These are phyloP conservation scores for Calcarius ornatus DNA, from an alignment of 2,113 vertebrate genomes.

Conservation along the genomic window DNA sequence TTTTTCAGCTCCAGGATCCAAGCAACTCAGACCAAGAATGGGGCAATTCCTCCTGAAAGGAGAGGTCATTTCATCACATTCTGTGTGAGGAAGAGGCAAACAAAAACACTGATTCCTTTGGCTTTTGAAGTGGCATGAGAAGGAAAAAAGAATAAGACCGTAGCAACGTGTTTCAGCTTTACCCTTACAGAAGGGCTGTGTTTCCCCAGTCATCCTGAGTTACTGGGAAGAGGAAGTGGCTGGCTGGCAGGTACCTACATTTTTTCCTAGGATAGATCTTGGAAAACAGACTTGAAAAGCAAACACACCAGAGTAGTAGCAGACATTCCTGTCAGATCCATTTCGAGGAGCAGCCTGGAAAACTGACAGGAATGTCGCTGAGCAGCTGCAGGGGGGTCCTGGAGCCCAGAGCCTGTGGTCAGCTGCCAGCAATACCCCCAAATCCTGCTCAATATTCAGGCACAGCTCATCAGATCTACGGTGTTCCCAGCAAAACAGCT, in stretches of 20 bases:
- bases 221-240: background rate
- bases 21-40: background rate
- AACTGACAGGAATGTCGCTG: background rate
- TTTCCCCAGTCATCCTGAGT: background rate
- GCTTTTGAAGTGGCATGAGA: background rate
- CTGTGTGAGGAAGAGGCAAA: background rate
- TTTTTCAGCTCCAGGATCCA: background rate
- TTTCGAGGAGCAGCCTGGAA: constrained; percentile 1
- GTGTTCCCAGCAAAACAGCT: background rate
- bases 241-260: background rate
- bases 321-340: constrained; percentile 45
- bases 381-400: constrained; percentile 46
- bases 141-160: background rate
- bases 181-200: background rate
- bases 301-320: background rate
- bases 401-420: background rate
- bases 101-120: background rate
- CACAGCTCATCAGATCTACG: background rate
- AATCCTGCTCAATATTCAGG: background rate
- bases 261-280: constrained; percentile 21
- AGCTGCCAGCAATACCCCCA: background rate
- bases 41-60: background rate
- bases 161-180: background rate
- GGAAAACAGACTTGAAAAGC: constrained; percentile 34
- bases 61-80: background rate